These are phyloP conservation scores for Stichodactyla mertensii DNA, from an alignment of 64 coral and sea anemone genomes.

Conservation along the genomic window DNA sequence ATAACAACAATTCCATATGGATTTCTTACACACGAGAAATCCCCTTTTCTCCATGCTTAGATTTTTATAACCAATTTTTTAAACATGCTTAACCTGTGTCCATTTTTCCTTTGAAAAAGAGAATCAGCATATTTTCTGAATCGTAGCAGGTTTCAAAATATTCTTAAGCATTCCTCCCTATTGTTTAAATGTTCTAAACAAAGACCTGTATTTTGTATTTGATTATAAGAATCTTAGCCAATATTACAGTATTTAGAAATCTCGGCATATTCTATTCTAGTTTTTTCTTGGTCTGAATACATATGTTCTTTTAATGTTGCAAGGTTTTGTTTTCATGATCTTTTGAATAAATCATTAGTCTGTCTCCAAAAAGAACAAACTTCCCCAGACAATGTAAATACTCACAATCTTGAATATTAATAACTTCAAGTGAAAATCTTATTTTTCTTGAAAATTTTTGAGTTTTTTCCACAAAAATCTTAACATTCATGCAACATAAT, in stretches of 20 bases:
- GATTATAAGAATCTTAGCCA: not conserved
- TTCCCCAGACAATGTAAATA: slow-evolving; percentile 19
- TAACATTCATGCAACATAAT: not conserved
- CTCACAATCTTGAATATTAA: slow-evolving; percentile 8
- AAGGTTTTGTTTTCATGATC: not conserved
- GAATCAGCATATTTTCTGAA: slow-evolving; percentile 4
- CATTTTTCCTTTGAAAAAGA: not conserved
- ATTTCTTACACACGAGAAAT: not conserved
- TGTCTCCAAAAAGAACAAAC: slow-evolving; percentile 27
- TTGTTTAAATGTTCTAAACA: slow-evolving; percentile 5
- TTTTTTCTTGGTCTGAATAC: not conserved
- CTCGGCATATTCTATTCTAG: not conserved
- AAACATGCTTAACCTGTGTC: slow-evolving; percentile 1
- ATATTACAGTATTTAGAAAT: not conserved
- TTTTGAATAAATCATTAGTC: slow-evolving; percentile 21
- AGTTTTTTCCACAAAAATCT: not conserved
- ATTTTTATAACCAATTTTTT: not conserved
- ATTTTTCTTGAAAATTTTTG: not conserved
- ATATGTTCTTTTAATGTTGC: slow-evolving; percentile 4
- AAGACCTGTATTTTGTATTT: not conserved
- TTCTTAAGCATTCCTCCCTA: not conserved
- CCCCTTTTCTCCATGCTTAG: not conserved
- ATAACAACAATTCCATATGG: not conserved
- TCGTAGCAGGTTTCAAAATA: not conserved
- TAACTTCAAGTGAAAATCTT: not conserved